Percentiles rank a stretch among this genome's conserved stretches.
Conservation (phyloP, 2,888 invertebrate species). For the Acrocyrtus sp. region DNA sequence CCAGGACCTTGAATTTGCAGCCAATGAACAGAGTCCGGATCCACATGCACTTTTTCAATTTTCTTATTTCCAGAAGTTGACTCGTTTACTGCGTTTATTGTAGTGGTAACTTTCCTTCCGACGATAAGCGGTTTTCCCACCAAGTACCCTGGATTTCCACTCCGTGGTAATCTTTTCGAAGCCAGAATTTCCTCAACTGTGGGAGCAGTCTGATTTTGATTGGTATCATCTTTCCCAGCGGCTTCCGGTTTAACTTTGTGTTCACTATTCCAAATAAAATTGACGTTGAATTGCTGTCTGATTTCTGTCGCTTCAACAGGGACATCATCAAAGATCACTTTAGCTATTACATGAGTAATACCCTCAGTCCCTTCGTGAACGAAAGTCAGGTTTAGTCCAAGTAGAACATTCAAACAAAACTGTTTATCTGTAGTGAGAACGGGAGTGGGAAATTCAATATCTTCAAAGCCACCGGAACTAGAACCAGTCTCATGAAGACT, state of each 20-base stretch:
- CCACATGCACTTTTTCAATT: conserved; percentile 21
- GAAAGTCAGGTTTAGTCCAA: conserved; percentile 66
- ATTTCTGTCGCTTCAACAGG: conserved; percentile 44
- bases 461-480: not conserved
- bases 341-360: conserved; percentile 66
- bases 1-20: conserved; percentile 51
- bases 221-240: not conserved
- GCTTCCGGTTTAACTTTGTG: not conserved
- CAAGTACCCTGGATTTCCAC: conserved; percentile 83
- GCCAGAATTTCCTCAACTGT: conserved; percentile 49
- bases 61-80: conserved; percentile 19
- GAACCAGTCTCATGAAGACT: not conserved
- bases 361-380: conserved; percentile 69
- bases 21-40: conserved; percentile 43
- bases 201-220: conserved; percentile 17
- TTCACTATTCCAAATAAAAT: conserved; percentile 49
- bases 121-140: conserved; percentile 74
- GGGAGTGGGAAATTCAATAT: conserved; percentile 28
- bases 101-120: conserved; percentile 65
- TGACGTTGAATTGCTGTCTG: conserved; percentile 48
- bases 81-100: not conserved
- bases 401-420: conserved; percentile 67
- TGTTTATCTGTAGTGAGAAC: conserved; percentile 44
- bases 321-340: conserved; percentile 67
- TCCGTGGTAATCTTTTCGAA: conserved; percentile 66